Evolutionary conservation across 2,797 vertebrate genomes (phyloP).

Genomic region (Arctocebus calabarensis): DNA sequence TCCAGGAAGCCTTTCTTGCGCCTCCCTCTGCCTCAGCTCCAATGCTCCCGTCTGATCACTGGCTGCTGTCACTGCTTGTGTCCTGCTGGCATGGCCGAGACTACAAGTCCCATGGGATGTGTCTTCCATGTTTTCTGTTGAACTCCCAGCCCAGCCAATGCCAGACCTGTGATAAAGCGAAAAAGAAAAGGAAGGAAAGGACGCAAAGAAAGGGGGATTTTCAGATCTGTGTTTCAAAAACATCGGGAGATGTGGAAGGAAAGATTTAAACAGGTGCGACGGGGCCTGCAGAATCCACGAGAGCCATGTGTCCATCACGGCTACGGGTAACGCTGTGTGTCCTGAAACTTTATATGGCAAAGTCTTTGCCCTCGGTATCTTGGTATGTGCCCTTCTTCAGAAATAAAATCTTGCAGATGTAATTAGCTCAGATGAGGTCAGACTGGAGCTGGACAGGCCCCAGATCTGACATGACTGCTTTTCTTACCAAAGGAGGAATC

Average conservation of each 20-base stretch:
- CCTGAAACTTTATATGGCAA: neutral
- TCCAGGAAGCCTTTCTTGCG: neutral
- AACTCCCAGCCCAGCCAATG: neutral
- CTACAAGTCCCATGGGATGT: neutral
- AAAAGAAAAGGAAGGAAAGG: neutral
- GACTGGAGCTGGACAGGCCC: neutral
- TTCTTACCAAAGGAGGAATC: neutral
- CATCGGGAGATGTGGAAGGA: neutral
- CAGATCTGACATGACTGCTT: neutral
- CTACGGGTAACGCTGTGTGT: neutral
- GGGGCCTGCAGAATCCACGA: neutral
- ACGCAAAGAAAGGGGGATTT: neutral
- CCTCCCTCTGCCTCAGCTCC: neutral
- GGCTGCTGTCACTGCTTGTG: no score
- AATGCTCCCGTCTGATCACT: neutral
- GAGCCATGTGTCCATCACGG: neutral
- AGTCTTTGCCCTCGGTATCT: neutral
- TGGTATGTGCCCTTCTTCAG: neutral
- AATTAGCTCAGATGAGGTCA: neutral
- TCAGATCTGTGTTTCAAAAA: neutral
- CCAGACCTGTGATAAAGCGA: neutral
- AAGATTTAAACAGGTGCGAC: neutral
- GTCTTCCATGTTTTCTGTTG: neutral
- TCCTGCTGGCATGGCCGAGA: neutral
- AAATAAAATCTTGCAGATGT: neutral